A percentile compares a stretch with the other conserved stretches of the same genome.
These are phyloP conservation scores for Promerops cafer DNA, from an alignment of 2,113 vertebrate species.

Conservation along the genomic window DNA sequence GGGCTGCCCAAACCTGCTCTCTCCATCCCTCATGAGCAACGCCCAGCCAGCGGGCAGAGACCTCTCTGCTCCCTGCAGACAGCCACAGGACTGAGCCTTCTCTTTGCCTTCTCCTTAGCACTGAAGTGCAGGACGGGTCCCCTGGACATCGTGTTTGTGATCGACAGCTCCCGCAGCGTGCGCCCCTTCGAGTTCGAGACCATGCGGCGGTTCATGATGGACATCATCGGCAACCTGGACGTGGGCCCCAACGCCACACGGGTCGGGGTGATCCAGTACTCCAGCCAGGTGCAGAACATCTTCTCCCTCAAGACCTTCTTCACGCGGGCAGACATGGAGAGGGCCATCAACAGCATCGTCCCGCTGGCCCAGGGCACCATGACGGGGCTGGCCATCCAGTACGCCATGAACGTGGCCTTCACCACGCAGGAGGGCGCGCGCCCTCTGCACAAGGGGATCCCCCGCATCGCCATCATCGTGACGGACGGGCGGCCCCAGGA, in stretches of 20 bases:
- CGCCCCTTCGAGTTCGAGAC: constrained; percentile 93
- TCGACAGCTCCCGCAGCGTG: constrained; percentile 96
- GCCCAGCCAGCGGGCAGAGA: neutral
- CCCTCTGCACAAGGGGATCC: constrained; percentile 72
- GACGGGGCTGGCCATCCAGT: constrained; percentile 94
- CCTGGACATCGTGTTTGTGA: constrained; percentile 92
- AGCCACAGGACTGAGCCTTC: neutral
- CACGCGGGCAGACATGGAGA: constrained; percentile 79
- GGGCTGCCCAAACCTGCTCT: neutral
- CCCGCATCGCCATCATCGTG: constrained; percentile 87
- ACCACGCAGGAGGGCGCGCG: constrained; percentile 82
- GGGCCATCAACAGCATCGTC: constrained; percentile 84
- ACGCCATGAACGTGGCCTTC: constrained; percentile 89
- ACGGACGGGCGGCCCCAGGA: constrained; percentile 95
- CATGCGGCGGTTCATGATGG: constrained; percentile 91
- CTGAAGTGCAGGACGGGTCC: constrained; percentile 86
- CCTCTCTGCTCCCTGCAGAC: neutral
- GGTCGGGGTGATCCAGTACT: constrained; percentile 94
- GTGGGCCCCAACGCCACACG: constrained; percentile 83
- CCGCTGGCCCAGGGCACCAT: constrained; percentile 95
- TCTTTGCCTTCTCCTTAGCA: constrained; percentile 25
- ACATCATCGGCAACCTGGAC: constrained; percentile 86
- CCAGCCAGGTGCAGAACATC: constrained; percentile 93
- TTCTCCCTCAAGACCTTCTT: constrained; percentile 87
- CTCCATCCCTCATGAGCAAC: neutral